Evolutionary conservation across 2,113 vertebrate genomes (phyloP).

Genomic region (Chascanopsetta lugubris): DNA sequence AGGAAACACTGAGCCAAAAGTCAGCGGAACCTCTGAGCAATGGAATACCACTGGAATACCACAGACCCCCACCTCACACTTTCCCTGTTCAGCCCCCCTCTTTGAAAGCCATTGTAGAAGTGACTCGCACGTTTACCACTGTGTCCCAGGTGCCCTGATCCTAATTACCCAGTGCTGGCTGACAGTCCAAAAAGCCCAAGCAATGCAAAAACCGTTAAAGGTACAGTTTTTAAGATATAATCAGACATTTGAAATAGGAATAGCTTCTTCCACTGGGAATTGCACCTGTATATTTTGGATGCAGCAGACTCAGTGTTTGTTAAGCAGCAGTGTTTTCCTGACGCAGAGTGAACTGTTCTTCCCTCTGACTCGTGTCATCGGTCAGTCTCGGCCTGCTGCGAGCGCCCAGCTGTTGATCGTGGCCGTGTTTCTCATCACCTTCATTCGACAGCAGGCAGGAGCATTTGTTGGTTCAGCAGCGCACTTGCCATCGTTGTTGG

Average conservation of each 20-base stretch:
- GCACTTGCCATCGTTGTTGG: neutral
- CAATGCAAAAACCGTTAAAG: no score
- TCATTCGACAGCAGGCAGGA: neutral
- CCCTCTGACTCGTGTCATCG: neutral
- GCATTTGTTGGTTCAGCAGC: neutral
- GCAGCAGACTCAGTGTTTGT: neutral
- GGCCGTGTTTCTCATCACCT: conserved; percentile 4
- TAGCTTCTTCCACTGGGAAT: no score
- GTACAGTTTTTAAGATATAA: no score
- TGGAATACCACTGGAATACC: conserved; percentile 48
- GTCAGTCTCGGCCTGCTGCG: neutral
- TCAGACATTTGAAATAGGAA: no score
- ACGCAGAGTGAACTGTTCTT: neutral
- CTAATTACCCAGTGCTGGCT: neutral
- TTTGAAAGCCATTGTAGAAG: neutral
- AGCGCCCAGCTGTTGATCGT: neutral
- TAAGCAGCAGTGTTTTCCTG: neutral
- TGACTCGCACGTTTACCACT: neutral
- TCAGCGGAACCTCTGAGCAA: conserved; percentile 74
- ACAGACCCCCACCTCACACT: conserved; percentile 23
- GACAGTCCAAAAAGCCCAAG: no score
- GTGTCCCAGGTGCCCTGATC: neutral
- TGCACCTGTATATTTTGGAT: neutral
- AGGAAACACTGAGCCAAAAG: conserved; percentile 73
- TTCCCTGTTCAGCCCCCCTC: neutral